Evolutionary conservation across 2,888 invertebrate genomes (phyloP), one percentile per base, ranked within the genome.

Genomic region (Trichopria drosophilae): DNA sequence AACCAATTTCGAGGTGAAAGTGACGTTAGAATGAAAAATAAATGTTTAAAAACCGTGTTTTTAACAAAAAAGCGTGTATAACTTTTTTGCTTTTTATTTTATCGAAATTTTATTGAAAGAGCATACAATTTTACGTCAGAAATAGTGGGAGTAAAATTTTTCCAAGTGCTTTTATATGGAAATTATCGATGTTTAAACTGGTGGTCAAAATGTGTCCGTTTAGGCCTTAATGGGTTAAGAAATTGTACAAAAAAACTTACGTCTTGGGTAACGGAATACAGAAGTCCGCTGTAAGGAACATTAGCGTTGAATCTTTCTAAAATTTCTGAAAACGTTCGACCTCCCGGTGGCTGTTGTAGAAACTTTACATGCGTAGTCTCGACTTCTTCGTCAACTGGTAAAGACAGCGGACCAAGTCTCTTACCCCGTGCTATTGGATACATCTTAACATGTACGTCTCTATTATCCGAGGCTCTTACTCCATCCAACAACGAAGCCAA

Each of bases 271-370:
- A 94, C 89, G 61, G 97, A 93, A 78, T 98, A 96, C 59, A 93
- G 84, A 40, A 99, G 84, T 15, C 99, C 99, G 77, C 93, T 96
- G 79, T 98, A 99, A 3, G 98, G 93, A 65, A 97, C 86, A 77
- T 99, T 99, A 39, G 94, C 91, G 79, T 99, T 99, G 78, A 99
- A 99, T 54, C 98, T 81, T 62, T 91, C 87, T 16, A 99, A 85
- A 61, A 93, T 89, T 72, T 95, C 93, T 18, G 85, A 76, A 67
- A 88, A 86, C 4, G 81, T 77, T 74, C 84, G 81, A 29, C 81
- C 80, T 16, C 81, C 82, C 54, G 86, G 84, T 24, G 82, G 82
- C 63, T 82, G 81, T 63, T 84, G 82, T 26, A 88, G 78, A 65
- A 88, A 86, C 79, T 91, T 89, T 52, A 96, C 82, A 62, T 96